Percentiles rank a stretch among this genome's conserved stretches.
These are phyloP conservation scores for Saguinus imperator DNA, from an alignment of 2,113 vertebrate species.

Conservation along the genomic window DNA sequence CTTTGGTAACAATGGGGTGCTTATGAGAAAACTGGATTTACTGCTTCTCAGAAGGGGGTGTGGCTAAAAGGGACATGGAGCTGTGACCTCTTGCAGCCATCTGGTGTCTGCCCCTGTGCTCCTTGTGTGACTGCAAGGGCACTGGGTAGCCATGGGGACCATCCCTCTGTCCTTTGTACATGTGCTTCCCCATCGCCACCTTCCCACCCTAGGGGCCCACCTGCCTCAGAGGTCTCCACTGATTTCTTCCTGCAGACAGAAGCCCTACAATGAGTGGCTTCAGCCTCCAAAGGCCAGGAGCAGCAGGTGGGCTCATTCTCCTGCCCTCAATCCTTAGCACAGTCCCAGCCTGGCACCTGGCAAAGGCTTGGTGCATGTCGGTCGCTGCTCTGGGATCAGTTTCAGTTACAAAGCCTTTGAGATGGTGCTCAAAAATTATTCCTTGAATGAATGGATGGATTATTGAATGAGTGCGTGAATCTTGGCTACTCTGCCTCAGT, in stretches of 20 bases:
- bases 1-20: background rate
- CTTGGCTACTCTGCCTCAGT: background rate
- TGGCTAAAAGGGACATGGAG: background rate
- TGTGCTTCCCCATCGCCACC: background rate
- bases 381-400: background rate
- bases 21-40: background rate
- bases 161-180: background rate
- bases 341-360: background rate
- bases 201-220: background rate
- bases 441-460: background rate
- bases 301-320: background rate
- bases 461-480: fast-evolving
- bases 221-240: background rate
- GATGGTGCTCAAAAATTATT: background rate
- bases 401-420: background rate
- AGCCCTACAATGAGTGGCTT: background rate
- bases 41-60: background rate
- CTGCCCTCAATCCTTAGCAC: background rate
- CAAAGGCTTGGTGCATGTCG: background rate
- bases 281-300: background rate
- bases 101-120: background rate
- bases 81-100: background rate
- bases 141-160: background rate
- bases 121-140: background rate
- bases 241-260: background rate